Conservation (phyloP, 2,888 invertebrate genomes). For the Stratiomys singularior region DNA sequence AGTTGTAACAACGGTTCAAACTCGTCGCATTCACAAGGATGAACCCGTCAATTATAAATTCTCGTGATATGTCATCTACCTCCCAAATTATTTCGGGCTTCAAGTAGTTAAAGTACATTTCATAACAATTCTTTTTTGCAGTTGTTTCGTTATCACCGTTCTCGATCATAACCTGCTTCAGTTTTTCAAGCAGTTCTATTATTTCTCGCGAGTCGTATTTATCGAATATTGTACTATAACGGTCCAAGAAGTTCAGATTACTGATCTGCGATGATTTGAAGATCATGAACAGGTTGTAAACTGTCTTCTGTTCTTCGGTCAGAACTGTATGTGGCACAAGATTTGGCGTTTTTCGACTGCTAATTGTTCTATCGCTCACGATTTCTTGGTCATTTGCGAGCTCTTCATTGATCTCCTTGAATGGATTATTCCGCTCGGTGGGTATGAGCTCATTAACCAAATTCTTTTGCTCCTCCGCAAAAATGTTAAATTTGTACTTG, state of each 20-base stretch:
- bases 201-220: slow-evolving; percentile 62
- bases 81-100: slow-evolving; percentile 65
- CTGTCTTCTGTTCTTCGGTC: slow-evolving; percentile 64
- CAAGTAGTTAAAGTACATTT: slow-evolving; percentile 65
- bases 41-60: slow-evolving; percentile 63
- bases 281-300: slow-evolving; percentile 64
- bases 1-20: slow-evolving; percentile 61
- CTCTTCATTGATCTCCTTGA: slow-evolving; percentile 50
- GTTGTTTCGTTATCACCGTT: slow-evolving; percentile 61
- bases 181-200: slow-evolving; percentile 60
- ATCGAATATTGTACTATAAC: slow-evolving; percentile 64
- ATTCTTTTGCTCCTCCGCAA: slow-evolving; percentile 63
- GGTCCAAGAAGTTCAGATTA: slow-evolving; percentile 61
- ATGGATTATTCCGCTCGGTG: slow-evolving; percentile 46
- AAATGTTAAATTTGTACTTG: slow-evolving; percentile 65
- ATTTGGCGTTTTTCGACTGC: slow-evolving; percentile 2
- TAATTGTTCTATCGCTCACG: slow-evolving; percentile 37
- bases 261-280: slow-evolving; percentile 63
- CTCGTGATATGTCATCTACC: slow-evolving; percentile 63
- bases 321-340: slow-evolving; percentile 51
- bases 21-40: slow-evolving; percentile 59
- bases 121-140: slow-evolving; percentile 62
- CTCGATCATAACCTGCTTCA: slow-evolving; percentile 62
- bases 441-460: slow-evolving; percentile 63
- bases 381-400: slow-evolving; percentile 48